Evolutionary conservation across 2,888 invertebrate genomes (phyloP), one percentile per base, ranked within the genome.

Genomic region (Drosophila fulvimacula): DNA sequence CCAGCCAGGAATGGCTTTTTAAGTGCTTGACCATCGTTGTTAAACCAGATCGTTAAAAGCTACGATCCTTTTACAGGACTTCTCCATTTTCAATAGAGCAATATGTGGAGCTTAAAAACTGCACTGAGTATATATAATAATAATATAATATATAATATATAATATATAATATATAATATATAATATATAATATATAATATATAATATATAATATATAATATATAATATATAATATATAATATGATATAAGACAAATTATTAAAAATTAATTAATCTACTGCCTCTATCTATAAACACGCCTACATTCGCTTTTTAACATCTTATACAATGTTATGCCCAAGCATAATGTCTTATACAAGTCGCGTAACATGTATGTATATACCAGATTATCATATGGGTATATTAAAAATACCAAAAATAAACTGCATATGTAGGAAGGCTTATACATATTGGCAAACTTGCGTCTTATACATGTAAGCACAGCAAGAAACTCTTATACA

Each of bases 21-120:
- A 78, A 83, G 84, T 78, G 84, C 79, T 67, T 32, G 65, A 53
- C 65, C 39, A 75, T 62, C 53, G 83, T 39, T 79, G 64, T 67
- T 65, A 73, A 82, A 67, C 55, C 55, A 58, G 64, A 73, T 75
- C 71, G 69, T 83, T 48, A 69, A 83, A 69, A 71, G 60, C 76
- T 68, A 80, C 48, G 81, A 68, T 58, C 69, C 72, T 81, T 75
- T 72, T 68, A 68, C n/a, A 46, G 46, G n/a, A 48, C 41, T 41
- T 76, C 55, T 64, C 68, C 62, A 78, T 70, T 71, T 69, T 69
- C 64, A 69, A 74, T 83, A 56, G 69, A 69, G 80, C 64, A 74
- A 66, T 67, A 69, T 71, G 73, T 69, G 71, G 44, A 60, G 42
- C 59, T 59, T 52, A 65, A 73, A 68, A 70, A 66, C 13, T n/a